These are phyloP conservation scores for Drepana falcataria DNA, from an alignment of 2,888 invertebrate species.

Conservation along the genomic window DNA sequence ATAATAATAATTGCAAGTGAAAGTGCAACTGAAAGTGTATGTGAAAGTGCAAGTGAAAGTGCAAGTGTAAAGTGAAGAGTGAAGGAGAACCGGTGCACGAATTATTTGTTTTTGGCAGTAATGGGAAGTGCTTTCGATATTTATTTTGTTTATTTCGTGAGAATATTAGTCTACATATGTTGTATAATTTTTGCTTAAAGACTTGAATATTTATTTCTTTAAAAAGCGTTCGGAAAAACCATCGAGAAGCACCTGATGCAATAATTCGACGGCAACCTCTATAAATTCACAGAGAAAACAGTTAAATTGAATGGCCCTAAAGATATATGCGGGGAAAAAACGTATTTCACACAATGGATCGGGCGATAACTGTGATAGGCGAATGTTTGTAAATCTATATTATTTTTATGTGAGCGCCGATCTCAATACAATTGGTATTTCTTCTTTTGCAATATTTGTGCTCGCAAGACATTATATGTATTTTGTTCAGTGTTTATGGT, in stretches of 20 bases:
- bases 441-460: background rate
- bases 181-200: background rate
- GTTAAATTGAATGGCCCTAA: slow-evolving; percentile 63
- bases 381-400: slow-evolving; percentile 23
- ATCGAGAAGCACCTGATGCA: slow-evolving; percentile 14
- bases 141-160: background rate
- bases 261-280: slow-evolving; percentile 27
- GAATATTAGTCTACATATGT: background rate
- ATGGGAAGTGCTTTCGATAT: too few relatives aligned
- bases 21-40: too few relatives aligned
- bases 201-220: background rate
- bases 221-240: slow-evolving; percentile 5
- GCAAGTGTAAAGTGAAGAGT: too few relatives aligned
- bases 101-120: too few relatives aligned
- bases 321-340: slow-evolving; percentile 66
- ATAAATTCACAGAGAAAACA: slow-evolving; percentile 73
- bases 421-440: background rate
- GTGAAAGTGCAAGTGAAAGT: too few relatives aligned
- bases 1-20: too few relatives aligned
- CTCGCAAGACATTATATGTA: background rate
- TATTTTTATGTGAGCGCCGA: slow-evolving; percentile 1
- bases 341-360: slow-evolving; percentile 30
- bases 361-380: slow-evolving; percentile 21
- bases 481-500: background rate
- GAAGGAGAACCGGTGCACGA: too few relatives aligned